These are phyloP conservation scores for Bilobella aurantiaca DNA, from an alignment of 1,140 invertebrate species.

Conservation along the genomic window DNA sequence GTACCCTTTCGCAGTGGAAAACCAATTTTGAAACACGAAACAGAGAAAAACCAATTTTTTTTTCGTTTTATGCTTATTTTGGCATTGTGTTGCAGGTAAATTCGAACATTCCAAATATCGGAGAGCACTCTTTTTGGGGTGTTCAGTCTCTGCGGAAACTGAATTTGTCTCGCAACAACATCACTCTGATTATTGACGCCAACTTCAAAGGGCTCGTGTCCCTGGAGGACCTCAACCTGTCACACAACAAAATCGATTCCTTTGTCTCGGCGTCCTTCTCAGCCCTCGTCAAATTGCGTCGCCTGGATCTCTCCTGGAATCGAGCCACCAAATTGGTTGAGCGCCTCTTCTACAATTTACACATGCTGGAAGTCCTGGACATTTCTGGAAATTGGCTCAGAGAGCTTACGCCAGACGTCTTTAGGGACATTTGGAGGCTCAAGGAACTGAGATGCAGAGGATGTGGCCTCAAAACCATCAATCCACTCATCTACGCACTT, in stretches of 20 bases:
- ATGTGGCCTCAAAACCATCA: conserved; percentile 58
- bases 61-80: too few species aligned
- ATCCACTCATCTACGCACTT: conserved; percentile 63
- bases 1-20: not conserved
- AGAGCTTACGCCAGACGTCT: conserved; percentile 61
- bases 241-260: conserved; percentile 44
- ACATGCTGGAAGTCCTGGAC: conserved; percentile 55
- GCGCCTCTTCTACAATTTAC: conserved; percentile 54
- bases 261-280: conserved; percentile 59
- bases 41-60: conserved; percentile 4
- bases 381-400: conserved; percentile 60
- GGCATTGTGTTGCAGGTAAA: too few species aligned
- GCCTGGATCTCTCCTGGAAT: conserved; percentile 59
- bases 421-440: conserved; percentile 57
- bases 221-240: conserved; percentile 42
- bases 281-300: conserved; percentile 51
- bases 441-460: conserved; percentile 55
- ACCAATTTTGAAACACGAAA: not conserved
- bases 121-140: conserved; percentile 65
- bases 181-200: conserved; percentile 50
- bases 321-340: conserved; percentile 55
- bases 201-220: conserved; percentile 40
- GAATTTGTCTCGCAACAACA: conserved; percentile 64
- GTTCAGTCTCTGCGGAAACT: conserved; percentile 55
- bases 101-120: conserved; percentile 65